Percentiles rank a stretch among this genome's conserved stretches.
These are phyloP conservation scores for Thryonomys swinderianus DNA, from an alignment of 2,113 vertebrate species.

Conservation along the genomic window DNA sequence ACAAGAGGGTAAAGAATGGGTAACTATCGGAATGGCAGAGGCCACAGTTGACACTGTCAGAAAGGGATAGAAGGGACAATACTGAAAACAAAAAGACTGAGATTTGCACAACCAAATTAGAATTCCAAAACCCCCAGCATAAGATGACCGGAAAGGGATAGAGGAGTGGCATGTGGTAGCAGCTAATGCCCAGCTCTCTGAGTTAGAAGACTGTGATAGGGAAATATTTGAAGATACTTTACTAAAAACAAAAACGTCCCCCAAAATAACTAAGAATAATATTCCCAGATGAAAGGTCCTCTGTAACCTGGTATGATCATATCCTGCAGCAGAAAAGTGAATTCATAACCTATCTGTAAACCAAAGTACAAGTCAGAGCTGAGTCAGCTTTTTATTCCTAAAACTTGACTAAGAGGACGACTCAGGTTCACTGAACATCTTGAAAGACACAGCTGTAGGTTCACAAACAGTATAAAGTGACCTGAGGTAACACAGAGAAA, in stretches of 20 bases:
- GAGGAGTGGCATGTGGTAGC: background rate
- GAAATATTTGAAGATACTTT: constrained; percentile 12
- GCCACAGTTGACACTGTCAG: background rate
- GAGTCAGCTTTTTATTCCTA: background rate
- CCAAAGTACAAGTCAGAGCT: background rate
- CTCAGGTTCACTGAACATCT: background rate
- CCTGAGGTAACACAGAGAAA: background rate
- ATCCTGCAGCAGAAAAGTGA: background rate
- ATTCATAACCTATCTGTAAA: background rate
- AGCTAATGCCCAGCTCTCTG: background rate
- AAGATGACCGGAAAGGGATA: background rate
- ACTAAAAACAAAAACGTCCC: background rate
- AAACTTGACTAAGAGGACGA: constrained; percentile 11
- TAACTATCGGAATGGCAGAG: background rate
- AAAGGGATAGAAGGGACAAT: background rate
- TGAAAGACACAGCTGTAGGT: background rate
- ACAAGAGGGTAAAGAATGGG: background rate
- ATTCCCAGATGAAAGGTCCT: background rate
- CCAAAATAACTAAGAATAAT: background rate
- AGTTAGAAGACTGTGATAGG: background rate
- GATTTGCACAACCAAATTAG: background rate
- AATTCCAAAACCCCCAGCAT: background rate
- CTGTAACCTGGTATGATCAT: background rate
- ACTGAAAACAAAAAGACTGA: too few species aligned
- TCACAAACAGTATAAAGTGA: background rate